Evolutionary conservation across 2,888 invertebrate genomes (phyloP), one percentile per base, ranked within the genome.

Genomic region (Phymatocera aterrima): DNA sequence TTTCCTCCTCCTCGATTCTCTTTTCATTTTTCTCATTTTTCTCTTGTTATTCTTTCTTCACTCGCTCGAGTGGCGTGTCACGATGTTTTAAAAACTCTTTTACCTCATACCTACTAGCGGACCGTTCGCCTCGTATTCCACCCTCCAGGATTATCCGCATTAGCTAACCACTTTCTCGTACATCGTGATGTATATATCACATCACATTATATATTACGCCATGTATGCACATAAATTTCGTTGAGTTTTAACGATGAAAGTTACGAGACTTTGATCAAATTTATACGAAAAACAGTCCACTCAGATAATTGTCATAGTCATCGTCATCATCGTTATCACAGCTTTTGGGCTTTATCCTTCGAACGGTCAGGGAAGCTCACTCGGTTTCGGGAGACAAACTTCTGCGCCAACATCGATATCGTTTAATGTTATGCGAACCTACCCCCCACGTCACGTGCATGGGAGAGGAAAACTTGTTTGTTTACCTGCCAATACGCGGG

Each of bases 11-110:
- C 43, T 12, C 15, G 28, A 48, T 46, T 68, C 12, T 70, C n/a
- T 65, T 65, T 51, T 77, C 57, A 12, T 61, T 54, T 54, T 21
- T 37, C 74, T n/a, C 28, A 79, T 64, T 46, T 48, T 72, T 21
- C 57, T 54, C 43, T 78, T 74, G 21, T 72, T 5, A 31, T 12
- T 10, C 28, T 61, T 34, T 74, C 43, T 12, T 37, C 51, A 43
- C 40, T 37, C 37, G 57, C 80, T 78, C 79, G 79, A 64, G 48
- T 51, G 24, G 18, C 51, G 51, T 57, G 57, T 57, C 24, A 57
- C 57, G 57, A 57, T 57, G 28, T 57, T 57, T 57, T 57, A 57
- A 57, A 57, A 57, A 57, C 46, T 61, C 31, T 61, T 34, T 72
- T 77, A 31, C 60, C 54, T 31, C 75, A 64, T 77, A 31, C 60